Evolutionary conservation across 2,888 invertebrate species (phyloP), one percentile per base, ranked within the genome.

Genomic region (Eurytoma adleriae): DNA sequence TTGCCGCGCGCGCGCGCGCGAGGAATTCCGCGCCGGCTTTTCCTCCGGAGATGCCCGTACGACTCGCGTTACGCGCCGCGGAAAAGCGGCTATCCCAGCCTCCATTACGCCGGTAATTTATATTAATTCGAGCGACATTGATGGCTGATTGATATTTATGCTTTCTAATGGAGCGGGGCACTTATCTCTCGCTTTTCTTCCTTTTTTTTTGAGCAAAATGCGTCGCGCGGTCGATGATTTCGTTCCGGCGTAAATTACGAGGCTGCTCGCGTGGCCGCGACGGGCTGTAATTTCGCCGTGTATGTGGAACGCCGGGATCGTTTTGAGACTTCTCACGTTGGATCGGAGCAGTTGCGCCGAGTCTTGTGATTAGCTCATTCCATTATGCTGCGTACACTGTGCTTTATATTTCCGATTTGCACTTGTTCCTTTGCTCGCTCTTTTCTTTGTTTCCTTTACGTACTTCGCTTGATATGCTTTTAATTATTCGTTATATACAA

Each of bases 101-200:
- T 12, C 30, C 40, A 48, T 30, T 13, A 67, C 48, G 20, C 16
- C 0, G 61, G 59, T 68, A 68, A 68, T 75, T 61, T n/a, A 48
- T 30, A 52, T 40, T 30, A 61, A 68, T 61, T 69, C 14, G 52
- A 57, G 56, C 18, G 18, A 24, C 7, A 3, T 56, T 7, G 4
- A 54, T 20, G 18, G 52, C 54, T 59, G 66, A 78, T 78, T 78
- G 71, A 73, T 73, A 68, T 67, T 61, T 72, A 24, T 20, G 52
- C 72, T 67, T 72, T 66, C 67, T 66, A 68, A 73, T 62, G 20
- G 10, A 12, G 30, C 56, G n/a, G 5, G 52, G 14, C 20, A 4
- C 30, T 3, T 0, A 3, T 0, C 30, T 4, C 4, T 30, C 30
- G 2, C 30, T 4, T 4, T 30, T 4, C 2, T 30, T 30, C 40